A percentile compares a stretch with the other conserved stretches of the same genome.
Evolutionary conservation across 1,140 invertebrate species (phyloP).

Genomic region (Contarinia nasturtii): DNA sequence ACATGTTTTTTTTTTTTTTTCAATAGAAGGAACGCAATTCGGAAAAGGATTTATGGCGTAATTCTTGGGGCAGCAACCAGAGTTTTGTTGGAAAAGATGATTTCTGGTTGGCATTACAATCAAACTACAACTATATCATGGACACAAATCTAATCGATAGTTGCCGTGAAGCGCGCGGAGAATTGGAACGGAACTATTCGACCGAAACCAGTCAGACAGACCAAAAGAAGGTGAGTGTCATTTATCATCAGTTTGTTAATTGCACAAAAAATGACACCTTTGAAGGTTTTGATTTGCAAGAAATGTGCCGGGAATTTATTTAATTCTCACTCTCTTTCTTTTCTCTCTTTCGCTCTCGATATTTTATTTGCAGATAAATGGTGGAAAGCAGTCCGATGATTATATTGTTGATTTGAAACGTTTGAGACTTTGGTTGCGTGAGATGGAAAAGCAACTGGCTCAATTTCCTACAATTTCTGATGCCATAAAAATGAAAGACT

Average conservation of each 20-base stretch:
- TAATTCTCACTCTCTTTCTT: too few relatives aligned
- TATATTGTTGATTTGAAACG: constrained; percentile 19
- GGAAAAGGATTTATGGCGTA: constrained; percentile 38
- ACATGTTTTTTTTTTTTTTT: background rate
- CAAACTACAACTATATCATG: constrained; percentile 85
- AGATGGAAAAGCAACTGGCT: constrained; percentile 26
- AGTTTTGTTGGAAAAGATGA: constrained; percentile 49
- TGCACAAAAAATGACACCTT: too few relatives aligned
- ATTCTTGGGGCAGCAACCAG: constrained; percentile 45
- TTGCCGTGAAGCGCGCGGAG: constrained; percentile 38
- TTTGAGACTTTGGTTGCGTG: constrained; percentile 30
- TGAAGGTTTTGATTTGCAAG: too few relatives aligned
- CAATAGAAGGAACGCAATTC: constrained; percentile 25
- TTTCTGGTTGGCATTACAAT: constrained; percentile 72
- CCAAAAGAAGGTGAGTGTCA: background rate
- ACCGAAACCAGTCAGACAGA: background rate
- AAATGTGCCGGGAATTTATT: too few relatives aligned
- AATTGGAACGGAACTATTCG: constrained; percentile 14
- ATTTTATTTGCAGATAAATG: too few relatives aligned
- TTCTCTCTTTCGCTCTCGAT: too few relatives aligned
- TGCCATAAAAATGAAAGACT: constrained; percentile 12
- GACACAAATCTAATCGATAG: constrained; percentile 78
- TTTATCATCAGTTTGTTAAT: too few relatives aligned
- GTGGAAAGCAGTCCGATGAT: constrained; percentile 2
- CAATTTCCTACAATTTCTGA: constrained; percentile 16